Evolutionary conservation across 1,140 invertebrate species (phyloP).

Genomic region (Drepana arcuata): DNA sequence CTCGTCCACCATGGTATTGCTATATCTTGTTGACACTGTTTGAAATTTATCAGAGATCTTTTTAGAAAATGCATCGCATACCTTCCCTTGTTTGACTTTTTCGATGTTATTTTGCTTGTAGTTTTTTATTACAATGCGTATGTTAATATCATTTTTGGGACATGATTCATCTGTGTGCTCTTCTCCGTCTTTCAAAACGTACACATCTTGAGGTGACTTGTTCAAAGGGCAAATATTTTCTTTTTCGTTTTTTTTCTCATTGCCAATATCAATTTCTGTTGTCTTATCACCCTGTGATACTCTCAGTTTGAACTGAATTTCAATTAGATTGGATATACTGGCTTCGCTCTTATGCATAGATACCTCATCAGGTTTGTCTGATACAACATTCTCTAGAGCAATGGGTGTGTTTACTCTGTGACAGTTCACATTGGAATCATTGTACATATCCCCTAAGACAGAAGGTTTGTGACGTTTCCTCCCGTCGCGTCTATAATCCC

Average conservation of each 20-base stretch:
- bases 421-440: conserved; percentile 23
- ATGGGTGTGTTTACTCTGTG: conserved; percentile 24
- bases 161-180: conserved; percentile 7
- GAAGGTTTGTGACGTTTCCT: not conserved
- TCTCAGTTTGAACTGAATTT: conserved; percentile 44
- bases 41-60: conserved; percentile 42
- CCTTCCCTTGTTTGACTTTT: conserved; percentile 10
- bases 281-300: conserved; percentile 33
- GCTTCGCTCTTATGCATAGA: conserved; percentile 17
- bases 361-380: conserved; percentile 7
- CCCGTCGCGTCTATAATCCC: conserved; percentile 20
- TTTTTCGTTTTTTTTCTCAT: conserved; percentile 12
- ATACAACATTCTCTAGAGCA: conserved; percentile 5
- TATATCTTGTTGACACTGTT: conserved; percentile 42
- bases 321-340: conserved; percentile 33
- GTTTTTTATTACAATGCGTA: conserved; percentile 42
- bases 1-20: conserved; percentile 17
- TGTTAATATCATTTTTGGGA: conserved; percentile 36
- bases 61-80: conserved; percentile 23
- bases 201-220: conserved; percentile 22
- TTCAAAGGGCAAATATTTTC: conserved; percentile 4
- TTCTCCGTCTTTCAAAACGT: conserved; percentile 16
- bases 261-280: conserved; percentile 21
- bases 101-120: conserved; percentile 20
- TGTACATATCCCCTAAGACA: conserved; percentile 25